A percentile compares a stretch with the other conserved stretches of the same genome.
Conservation (phyloP, 2,113 vertebrate genomes). For the Phodopus roborovskii region DNA sequence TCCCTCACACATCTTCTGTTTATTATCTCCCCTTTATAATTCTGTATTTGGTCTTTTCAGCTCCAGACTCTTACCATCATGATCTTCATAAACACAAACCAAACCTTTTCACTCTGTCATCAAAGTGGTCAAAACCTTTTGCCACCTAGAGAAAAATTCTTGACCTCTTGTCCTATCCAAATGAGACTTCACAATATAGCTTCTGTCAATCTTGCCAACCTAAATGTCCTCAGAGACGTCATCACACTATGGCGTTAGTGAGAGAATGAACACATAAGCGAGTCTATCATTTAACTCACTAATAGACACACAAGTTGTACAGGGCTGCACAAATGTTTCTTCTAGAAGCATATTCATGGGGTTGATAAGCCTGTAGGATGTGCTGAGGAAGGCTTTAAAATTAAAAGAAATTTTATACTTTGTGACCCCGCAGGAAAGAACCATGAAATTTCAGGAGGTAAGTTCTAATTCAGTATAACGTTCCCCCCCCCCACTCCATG, state of each 20-base stretch:
- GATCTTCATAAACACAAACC: background rate
- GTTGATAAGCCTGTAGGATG: background rate
- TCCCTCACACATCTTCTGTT: background rate
- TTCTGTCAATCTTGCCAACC: background rate
- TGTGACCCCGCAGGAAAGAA: background rate
- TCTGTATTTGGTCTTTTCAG: background rate
- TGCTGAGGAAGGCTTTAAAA: slow-evolving; percentile 15
- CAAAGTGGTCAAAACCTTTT: background rate
- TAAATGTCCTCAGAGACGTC: background rate
- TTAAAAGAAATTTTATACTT: background rate
- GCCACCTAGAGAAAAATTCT: background rate
- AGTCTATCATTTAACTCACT: background rate
- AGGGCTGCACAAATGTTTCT: background rate
- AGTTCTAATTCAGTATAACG: background rate
- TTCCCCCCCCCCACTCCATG: too few species aligned
- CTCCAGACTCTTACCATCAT: background rate
- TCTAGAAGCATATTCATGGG: background rate
- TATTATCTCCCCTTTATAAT: background rate
- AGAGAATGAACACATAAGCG: background rate
- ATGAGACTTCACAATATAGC: background rate
- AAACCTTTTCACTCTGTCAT: background rate
- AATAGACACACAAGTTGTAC: background rate
- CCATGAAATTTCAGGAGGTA: background rate
- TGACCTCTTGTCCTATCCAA: background rate
- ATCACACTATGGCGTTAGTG: background rate